Percentiles rank a stretch among this genome's conserved stretches.
Conservation (phyloP, 64 coral and sea anemone genomes). For the Astreopora myriophthalma region DNA sequence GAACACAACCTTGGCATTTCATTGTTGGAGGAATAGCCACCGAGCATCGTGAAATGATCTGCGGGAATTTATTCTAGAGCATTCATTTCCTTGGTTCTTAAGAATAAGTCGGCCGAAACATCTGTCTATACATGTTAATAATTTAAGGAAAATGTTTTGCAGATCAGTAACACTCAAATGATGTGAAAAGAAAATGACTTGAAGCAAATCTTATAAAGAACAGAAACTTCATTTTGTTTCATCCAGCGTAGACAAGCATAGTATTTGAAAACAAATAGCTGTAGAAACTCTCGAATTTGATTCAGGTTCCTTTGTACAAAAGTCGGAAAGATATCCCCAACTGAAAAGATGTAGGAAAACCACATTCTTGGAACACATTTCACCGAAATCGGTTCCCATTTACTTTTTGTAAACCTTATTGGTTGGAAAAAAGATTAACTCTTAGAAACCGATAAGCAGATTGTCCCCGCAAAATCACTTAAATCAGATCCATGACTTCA, state of each 20-base stretch:
- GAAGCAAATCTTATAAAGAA: background rate
- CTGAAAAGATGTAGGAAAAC: background rate
- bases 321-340: background rate
- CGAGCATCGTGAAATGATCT: background rate
- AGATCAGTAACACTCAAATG: background rate
- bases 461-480: background rate
- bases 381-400: background rate
- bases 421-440: background rate
- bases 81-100: background rate
- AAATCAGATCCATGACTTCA: background rate
- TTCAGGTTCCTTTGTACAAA: background rate
- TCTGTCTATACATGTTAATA: constrained; percentile 19
- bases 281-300: background rate
- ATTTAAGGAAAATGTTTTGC: constrained; percentile 21
- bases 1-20: constrained; percentile 25
- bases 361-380: background rate
- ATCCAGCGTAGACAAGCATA: background rate
- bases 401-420: background rate
- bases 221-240: background rate
- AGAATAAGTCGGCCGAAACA: background rate
- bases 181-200: background rate
- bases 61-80: background rate
- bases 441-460: background rate
- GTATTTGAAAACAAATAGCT: background rate
- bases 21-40: background rate